Conservation (phyloP, 2,888 invertebrate species). For the Notodonta dromedarius region DNA sequence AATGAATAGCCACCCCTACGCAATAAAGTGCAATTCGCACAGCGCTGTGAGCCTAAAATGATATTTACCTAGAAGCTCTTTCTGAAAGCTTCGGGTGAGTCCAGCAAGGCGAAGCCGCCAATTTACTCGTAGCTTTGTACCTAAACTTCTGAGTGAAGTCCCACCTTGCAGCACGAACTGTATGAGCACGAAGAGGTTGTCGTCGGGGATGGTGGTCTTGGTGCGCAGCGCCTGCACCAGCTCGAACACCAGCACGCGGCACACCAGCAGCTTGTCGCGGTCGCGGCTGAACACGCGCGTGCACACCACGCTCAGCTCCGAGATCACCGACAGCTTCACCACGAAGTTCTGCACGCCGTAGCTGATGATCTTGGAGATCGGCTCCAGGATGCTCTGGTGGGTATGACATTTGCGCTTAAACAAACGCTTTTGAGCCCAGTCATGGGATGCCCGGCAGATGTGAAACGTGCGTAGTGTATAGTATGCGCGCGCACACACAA, state of each 20-base stretch:
- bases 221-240: constrained; percentile 97
- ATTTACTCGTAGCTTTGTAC: too few relatives aligned
- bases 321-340: constrained; percentile 90
- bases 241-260: constrained; percentile 96
- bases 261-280: constrained; percentile 96
- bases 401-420: neutral
- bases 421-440: too few relatives aligned
- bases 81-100: too few relatives aligned
- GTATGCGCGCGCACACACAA: too few relatives aligned
- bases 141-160: too few relatives aligned
- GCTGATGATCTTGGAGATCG: constrained; percentile 97
- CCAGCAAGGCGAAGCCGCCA: too few relatives aligned
- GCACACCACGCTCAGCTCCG: constrained; percentile 95
- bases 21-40: too few relatives aligned
- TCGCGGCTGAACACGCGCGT: constrained; percentile 96
- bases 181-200: constrained; percentile 95
- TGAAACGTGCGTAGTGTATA: too few relatives aligned
- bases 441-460: too few relatives aligned
- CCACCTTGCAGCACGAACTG: constrained; percentile 92
- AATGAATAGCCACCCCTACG: too few relatives aligned
- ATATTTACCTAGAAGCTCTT: too few relatives aligned
- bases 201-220: constrained; percentile 96
- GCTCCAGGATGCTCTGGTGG: constrained; percentile 92
- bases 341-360: constrained; percentile 96
- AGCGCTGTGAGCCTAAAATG: too few relatives aligned